These are phyloP conservation scores for Lypha dubia DNA, from an alignment of 2,888 invertebrate genomes.

Conservation along the genomic window DNA sequence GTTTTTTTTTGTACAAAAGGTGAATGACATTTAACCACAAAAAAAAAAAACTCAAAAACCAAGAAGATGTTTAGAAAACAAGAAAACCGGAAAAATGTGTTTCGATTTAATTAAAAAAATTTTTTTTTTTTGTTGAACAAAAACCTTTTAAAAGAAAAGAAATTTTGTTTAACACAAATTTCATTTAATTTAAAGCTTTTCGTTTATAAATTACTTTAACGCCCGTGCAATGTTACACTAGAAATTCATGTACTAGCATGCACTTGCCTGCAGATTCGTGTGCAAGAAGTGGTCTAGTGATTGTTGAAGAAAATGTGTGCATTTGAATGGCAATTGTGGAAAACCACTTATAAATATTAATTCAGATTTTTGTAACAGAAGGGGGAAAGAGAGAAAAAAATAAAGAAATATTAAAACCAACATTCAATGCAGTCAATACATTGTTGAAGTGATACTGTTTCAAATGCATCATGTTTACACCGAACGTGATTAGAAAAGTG, in stretches of 20 bases:
- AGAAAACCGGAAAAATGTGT: neutral
- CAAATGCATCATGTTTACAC: conserved; percentile 26
- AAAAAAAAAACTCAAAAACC: too few relatives aligned
- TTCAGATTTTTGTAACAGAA: conserved; percentile 35
- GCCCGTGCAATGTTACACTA: neutral
- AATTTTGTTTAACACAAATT: conserved; percentile 37
- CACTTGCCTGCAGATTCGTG: neutral
- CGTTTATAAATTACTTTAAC: neutral
- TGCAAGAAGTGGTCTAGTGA: neutral
- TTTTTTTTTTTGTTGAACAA: conserved; percentile 16
- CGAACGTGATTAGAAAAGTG: conserved; percentile 24
- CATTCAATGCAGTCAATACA: conserved; percentile 15
- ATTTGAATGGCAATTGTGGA: conserved; percentile 55
- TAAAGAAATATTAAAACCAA: too few relatives aligned
- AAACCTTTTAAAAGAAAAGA: conserved; percentile 14
- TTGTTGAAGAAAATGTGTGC: conserved; percentile 2
- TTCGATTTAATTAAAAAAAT: conserved; percentile 49
- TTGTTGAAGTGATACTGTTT: conserved; percentile 21
- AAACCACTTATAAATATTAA: conserved; percentile 51
- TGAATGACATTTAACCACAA: conserved; percentile 54
- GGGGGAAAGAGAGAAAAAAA: neutral
- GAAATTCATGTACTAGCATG: neutral
- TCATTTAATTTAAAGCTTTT: conserved; percentile 6
- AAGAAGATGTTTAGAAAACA: neutral
- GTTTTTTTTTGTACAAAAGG: conserved; percentile 38